phyloP scores from a whole-genome alignment of 1,140 invertebrate genomes.

The Drosophila pallidifrons region DNA sequence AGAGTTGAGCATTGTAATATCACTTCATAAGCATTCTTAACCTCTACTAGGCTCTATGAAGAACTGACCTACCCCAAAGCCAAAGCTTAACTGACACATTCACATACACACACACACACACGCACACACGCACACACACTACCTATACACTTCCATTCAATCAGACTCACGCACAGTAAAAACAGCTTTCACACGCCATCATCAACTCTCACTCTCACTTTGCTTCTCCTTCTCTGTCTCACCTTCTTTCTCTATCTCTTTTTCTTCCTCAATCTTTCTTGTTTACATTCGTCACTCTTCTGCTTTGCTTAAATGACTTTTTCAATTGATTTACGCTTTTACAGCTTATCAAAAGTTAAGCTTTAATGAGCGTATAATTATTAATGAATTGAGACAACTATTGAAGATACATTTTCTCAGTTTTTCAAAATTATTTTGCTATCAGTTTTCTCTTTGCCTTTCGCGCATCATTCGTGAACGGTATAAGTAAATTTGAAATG shows the following conservation, averaged over 20 bases:
- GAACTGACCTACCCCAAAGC: not conserved
- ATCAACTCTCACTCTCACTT: not conserved
- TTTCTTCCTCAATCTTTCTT: not conserved
- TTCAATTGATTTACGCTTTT: not conserved
- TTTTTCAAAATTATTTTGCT: not conserved
- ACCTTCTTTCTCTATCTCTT: not conserved
- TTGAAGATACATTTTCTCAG: not conserved
- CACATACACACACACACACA: not conserved
- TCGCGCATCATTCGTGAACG: no score
- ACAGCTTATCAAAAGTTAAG: not conserved
- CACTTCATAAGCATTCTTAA: not conserved
- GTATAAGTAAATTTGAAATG: no score
- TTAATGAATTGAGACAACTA: not conserved
- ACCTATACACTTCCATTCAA: not conserved
- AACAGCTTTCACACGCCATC: conserved; percentile 6
- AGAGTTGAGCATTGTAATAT: no score
- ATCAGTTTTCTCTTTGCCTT: not conserved
- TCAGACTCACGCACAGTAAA: not conserved
- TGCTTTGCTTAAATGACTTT: not conserved
- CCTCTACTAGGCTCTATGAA: not conserved
- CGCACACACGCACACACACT: not conserved
- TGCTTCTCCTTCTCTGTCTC: not conserved
- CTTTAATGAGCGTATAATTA: conserved; percentile 2
- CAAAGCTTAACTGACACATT: conserved; percentile 1
- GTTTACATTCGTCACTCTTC: conserved; percentile 3